A percentile compares a stretch with the other conserved stretches of the same genome.
These are phyloP conservation scores for Drosophila grimshawi DNA, from an alignment of 1,140 invertebrate genomes.

Conservation along the genomic window DNA sequence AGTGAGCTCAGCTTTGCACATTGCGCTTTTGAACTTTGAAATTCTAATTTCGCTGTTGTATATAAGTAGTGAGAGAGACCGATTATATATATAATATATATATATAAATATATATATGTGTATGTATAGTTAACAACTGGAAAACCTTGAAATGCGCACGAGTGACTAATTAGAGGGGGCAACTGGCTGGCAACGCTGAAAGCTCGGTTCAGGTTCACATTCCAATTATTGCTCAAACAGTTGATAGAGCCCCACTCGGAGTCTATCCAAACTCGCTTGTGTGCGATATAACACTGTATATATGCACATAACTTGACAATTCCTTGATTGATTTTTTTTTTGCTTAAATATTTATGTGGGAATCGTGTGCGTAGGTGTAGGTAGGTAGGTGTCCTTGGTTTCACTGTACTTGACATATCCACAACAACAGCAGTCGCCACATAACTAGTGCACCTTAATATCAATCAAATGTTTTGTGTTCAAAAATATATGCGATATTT, in stretches of 20 bases:
- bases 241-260: background rate
- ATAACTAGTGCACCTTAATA: too few species aligned
- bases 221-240: conserved; percentile 8
- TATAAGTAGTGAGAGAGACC: background rate
- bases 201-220: conserved; percentile 34
- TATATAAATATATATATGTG: background rate
- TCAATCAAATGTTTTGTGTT: too few species aligned
- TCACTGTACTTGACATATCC: too few species aligned
- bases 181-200: conserved; percentile 12
- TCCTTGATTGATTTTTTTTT: too few species aligned
- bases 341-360: too few species aligned
- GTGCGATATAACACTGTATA: too few species aligned
- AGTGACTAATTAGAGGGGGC: conserved; percentile 67
- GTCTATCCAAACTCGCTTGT: background rate
- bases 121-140: conserved; percentile 44
- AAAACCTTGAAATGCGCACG: conserved; percentile 69
- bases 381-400: too few species aligned
- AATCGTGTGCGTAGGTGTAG: too few species aligned
- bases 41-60: conserved; percentile 19
- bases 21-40: conserved; percentile 66
- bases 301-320: too few species aligned
- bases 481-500: too few species aligned
- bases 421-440: too few species aligned
- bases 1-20: conserved; percentile 44
- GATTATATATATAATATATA: background rate